Percentiles rank a stretch among this genome's conserved stretches.
Evolutionary conservation across 2,888 invertebrate genomes (phyloP).

Genomic region (Boloria selene): DNA sequence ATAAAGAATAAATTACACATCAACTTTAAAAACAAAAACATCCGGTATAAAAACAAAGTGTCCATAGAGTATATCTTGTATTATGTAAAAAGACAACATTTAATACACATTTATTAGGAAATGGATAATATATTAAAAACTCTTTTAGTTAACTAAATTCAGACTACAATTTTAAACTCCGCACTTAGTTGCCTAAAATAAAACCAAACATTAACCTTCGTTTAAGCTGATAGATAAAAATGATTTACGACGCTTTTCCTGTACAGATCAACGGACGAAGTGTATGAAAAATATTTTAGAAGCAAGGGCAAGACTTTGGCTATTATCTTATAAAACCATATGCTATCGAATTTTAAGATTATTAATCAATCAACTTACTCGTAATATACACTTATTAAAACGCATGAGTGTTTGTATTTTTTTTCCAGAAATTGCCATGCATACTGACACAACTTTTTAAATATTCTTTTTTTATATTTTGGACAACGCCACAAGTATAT

Average conservation of each 20-base stretch:
- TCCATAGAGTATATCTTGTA: background rate
- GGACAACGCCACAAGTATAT: too few species aligned
- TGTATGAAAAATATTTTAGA: conserved; percentile 16
- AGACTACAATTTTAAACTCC: conserved; percentile 10
- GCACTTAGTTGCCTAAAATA: conserved; percentile 20
- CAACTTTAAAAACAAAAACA: background rate
- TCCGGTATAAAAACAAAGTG: background rate
- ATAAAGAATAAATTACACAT: background rate
- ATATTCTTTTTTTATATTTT: too few species aligned
- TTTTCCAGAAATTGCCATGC: too few species aligned
- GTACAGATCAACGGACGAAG: conserved; percentile 16
- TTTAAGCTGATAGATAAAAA: conserved; percentile 11
- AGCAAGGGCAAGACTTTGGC: conserved; percentile 11
- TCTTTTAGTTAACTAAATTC: background rate
- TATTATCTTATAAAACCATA: background rate
- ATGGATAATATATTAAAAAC: too few species aligned
- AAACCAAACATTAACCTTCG: conserved; percentile 23
- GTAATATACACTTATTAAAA: background rate
- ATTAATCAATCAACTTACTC: conserved; percentile 1
- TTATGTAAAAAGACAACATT: too few species aligned
- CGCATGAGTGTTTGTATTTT: too few species aligned
- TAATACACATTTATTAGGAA: too few species aligned
- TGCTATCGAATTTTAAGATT: background rate
- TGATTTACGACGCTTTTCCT: conserved; percentile 21
- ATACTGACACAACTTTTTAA: too few species aligned